Percentiles rank a stretch among this genome's conserved stretches.
phyloP scores from a whole-genome alignment of 2,113 vertebrate species.

The Isichthys henryi region DNA sequence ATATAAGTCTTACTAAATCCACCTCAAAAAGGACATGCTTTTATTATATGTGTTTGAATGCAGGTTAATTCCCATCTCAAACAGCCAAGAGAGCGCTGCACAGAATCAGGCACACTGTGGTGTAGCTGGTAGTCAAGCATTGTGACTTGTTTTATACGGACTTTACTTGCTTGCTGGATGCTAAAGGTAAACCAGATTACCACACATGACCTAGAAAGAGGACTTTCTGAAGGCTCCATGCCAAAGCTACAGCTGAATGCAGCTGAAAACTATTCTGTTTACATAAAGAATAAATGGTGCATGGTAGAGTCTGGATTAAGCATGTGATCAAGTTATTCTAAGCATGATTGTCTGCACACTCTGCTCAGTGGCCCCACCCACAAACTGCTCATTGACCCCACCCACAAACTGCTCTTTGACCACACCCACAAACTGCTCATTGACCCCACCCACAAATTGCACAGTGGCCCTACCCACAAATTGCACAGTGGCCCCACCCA shows the following conservation, averaged over 20 bases:
- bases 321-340: neutral
- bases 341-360: neutral
- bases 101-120: neutral
- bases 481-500: neutral
- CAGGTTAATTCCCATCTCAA: neutral
- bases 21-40: conserved; percentile 1
- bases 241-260: neutral
- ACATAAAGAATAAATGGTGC: neutral
- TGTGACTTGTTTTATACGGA: neutral
- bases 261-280: neutral
- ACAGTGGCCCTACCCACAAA: neutral
- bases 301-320: neutral
- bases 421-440: neutral
- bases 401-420: neutral
- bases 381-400: no score
- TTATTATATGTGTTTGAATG: neutral
- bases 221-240: neutral
- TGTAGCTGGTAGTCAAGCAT: neutral
- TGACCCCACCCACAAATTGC: neutral
- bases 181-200: neutral
- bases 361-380: neutral
- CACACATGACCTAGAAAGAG: neutral
- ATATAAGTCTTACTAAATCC: conserved; percentile 11
- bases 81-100: neutral
- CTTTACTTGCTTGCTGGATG: neutral